phyloP scores from a whole-genome alignment of 92 coral and sea anemone genomes.

The Hydrozoanthus gracilis region DNA sequence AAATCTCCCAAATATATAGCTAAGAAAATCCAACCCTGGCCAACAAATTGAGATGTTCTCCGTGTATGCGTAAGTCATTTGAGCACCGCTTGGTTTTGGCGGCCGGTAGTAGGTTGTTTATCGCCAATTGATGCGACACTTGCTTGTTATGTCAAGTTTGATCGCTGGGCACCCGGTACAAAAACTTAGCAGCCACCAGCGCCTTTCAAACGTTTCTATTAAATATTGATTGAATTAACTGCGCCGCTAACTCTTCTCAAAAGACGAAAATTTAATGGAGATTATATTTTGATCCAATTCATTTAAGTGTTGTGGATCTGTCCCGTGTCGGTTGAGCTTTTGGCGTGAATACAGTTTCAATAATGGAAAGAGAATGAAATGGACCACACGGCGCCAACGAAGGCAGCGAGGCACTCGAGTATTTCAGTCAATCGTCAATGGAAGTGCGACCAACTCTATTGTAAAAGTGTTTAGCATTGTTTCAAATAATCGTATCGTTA shows the following conservation, averaged over 20 bases:
- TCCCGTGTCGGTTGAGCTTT: not conserved
- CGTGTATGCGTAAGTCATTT: too few relatives aligned
- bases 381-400: not conserved
- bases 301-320: not conserved
- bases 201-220: constrained; percentile 26
- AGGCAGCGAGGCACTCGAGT: not conserved
- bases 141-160: constrained; percentile 19
- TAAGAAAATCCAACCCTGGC: too few relatives aligned
- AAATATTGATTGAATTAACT: constrained; percentile 14
- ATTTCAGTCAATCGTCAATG: not conserved
- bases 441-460: not conserved
- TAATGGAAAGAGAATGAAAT: not conserved
- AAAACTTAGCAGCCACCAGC: constrained; percentile 16
- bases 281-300: not conserved
- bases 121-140: not conserved
- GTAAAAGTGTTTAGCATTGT: not conserved
- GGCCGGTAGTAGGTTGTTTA: constrained; percentile 4
- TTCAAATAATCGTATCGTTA: not conserved
- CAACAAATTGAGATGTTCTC: too few relatives aligned
- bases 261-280: not conserved
- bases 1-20: too few relatives aligned
- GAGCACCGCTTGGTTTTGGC: not conserved
- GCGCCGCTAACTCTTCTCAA: not conserved
- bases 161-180: constrained; percentile 19
- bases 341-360: not conserved